Evolutionary conservation across 2,888 invertebrate genomes (phyloP).

Genomic region (Latrodectus hesperus): DNA sequence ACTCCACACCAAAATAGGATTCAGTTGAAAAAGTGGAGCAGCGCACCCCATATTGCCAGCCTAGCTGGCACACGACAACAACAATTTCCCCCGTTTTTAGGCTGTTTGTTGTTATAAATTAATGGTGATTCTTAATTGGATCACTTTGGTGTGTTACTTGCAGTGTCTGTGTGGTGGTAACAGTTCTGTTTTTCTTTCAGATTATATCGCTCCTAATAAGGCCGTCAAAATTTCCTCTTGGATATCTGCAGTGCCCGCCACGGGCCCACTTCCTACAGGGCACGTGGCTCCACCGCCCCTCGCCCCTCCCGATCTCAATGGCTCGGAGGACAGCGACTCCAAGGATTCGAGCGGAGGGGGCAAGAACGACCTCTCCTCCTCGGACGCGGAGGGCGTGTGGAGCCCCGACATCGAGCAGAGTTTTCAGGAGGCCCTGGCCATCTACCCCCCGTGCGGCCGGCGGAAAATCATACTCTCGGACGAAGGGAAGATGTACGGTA

Average conservation of each 20-base stretch:
- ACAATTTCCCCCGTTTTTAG: too few species aligned
- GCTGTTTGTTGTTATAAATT: too few species aligned
- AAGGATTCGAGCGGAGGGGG: conserved; percentile 66
- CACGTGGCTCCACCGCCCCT: conserved; percentile 86
- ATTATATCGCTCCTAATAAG: neutral
- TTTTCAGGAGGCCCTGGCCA: conserved; percentile 99
- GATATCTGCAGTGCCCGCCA: conserved; percentile 86
- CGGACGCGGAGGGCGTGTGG: conserved; percentile 99
- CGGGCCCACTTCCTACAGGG: conserved; percentile 63
- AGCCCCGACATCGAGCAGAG: conserved; percentile 99
- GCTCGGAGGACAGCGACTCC: conserved; percentile 89
- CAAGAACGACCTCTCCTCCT: conserved; percentile 84
- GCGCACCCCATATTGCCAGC: too few species aligned
- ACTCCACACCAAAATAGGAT: too few species aligned
- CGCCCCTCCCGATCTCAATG: conserved; percentile 90
- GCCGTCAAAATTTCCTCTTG: conserved; percentile 95
- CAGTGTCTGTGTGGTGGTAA: neutral
- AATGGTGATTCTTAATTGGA: too few species aligned
- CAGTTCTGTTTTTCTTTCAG: conserved; percentile 3
- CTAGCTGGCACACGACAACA: too few species aligned
- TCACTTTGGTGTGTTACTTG: neutral
- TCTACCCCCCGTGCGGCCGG: conserved; percentile 99
- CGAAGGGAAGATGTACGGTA: conserved; percentile 99
- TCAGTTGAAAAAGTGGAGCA: too few species aligned
- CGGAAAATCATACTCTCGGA: conserved; percentile 99